Base-by-base conservation (phyloP, 2,797 vertebrate species). In the Perodicticus potto region DNA sequence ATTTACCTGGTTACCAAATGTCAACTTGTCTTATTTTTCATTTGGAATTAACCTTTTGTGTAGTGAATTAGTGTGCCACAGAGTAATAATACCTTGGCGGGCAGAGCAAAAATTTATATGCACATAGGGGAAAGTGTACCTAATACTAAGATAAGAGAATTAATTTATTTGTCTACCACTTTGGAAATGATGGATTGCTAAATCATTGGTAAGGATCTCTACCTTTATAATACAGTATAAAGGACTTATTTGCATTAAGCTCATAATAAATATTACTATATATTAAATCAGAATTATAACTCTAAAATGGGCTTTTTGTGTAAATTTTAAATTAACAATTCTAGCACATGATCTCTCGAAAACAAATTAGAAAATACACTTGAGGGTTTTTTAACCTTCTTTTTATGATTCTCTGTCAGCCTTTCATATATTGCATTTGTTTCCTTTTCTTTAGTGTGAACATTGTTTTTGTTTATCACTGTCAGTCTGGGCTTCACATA, bases 301-400 rank as follows among this genome's bases (percentile, higher is more conserved):
- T 91, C 55, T 82, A 76, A 96, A 84, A 37, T 6, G 82, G 29
- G 4, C 80, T 95, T 97, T 96, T 22, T 80, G 78, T 29, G 43
- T 94, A 88, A 81, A 67, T 94, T 92, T 96, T 94, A 86, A 78
- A 34, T 77, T 25, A 89, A 74, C 14, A 89, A 45, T 61, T 95
- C 9, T 16, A 96, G 49, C 32, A 61, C 27, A 59, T 74, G 78
- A 67, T 90, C 10, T 77, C 40, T 85, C 34, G n/a, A 90, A 73
- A 95, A 34, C 59, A 96, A 84, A 43, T 92, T 40, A 95, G 77
- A 89, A 92, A 86, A 65, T 49, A 32, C 89, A 12, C 72, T 67
- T 67, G 53, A 81, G 32, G 9, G 3, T 6, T 67, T 90, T 81
- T 84, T 83, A 77, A 29, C 6, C 19, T 67, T 73, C 59, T 85